Base-by-base conservation (phyloP, 1,140 invertebrate genomes). In the Leucophenga varia region DNA sequence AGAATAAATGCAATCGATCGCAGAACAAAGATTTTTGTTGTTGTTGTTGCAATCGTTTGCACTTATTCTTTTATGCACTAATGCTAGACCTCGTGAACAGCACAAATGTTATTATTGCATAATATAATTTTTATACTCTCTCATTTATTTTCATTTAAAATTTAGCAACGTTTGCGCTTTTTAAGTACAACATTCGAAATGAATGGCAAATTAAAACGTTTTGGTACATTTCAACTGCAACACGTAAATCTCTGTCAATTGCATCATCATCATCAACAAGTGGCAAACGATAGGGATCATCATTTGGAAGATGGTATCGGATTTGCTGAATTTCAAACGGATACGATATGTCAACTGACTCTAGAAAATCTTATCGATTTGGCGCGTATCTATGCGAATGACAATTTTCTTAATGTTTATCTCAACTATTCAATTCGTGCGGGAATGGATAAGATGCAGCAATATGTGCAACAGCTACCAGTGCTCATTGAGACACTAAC, bases 401-500 rank as follows among this genome's bases (percentile, higher is more conserved):
- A 45, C 57, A 79, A 61, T 81, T 88, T 72, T 77, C 78, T 61
- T 2, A 64, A 49, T 9, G 32, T 74, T 4, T 88, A 79, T 72
- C 71, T 85, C 32, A 71, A 77, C 42, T 82, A 64, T 17, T 79
- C 61, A 75, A n/a, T n/a, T n/a, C 52, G 25, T 30, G 8, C 6
- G 38, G 64, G 57, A 25, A 61, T 8, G 21, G n/a, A 4, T 7
- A 20, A 49, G 30, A 49, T 36, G 39, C 37, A 58, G 20, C 45
- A 25, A 12, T 60, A 79, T 49, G 61, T 86, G 10, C 81, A 83
- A 59, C 69, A 79, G 28, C 57, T 87, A 14, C 86, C 86, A 5
- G 64, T 87, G 14, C 70, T 81, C 43, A 75, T 82, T 17, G 64
- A 61, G 13, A 81, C 76, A 34, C 47, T 73, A 3, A 51, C 55